These are phyloP conservation scores for Echinarachnius parma DNA, from an alignment of 53 echinoderm and acorn worm species.

Conservation along the genomic window DNA sequence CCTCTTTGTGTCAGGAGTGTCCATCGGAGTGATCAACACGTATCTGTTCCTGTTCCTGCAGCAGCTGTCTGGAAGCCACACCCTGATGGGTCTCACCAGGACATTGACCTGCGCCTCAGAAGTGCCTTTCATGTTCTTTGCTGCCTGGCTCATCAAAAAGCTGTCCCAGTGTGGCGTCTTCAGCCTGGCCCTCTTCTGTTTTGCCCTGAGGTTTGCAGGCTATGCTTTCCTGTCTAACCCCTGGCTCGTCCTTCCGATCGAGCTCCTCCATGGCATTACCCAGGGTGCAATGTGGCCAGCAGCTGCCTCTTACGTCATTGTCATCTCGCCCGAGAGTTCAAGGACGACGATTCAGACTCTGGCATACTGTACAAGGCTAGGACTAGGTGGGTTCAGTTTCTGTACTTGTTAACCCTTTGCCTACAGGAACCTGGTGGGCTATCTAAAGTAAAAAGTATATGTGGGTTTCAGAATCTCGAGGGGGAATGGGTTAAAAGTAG, in stretches of 20 bases:
- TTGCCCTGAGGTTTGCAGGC: conserved; percentile 48
- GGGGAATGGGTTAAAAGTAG: no score
- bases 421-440: no score
- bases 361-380: conserved; percentile 34
- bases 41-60: conserved; percentile 76
- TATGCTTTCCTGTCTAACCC: conserved; percentile 66
- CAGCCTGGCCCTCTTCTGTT: conserved; percentile 50
- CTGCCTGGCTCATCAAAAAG: conserved; percentile 59
- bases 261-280: conserved; percentile 69
- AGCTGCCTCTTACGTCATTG: conserved; percentile 43
- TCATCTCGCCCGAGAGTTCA: conserved; percentile 58
- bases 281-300: conserved; percentile 74
- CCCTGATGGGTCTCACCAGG: conserved; percentile 81
- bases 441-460: background rate
- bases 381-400: conserved; percentile 71
- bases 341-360: conserved; percentile 60
- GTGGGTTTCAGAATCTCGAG: no score
- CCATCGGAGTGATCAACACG: conserved; percentile 67
- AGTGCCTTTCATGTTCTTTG: conserved; percentile 79
- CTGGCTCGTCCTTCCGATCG: conserved; percentile 65
- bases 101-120: conserved; percentile 74
- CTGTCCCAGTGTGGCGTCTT: conserved; percentile 68
- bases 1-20: conserved; percentile 42
- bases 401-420: no score
- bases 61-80: conserved; percentile 60